Evolutionary conservation across 2,888 invertebrate genomes (phyloP), one percentile per base, ranked within the genome.

Genomic region (Nowickia ferox): DNA sequence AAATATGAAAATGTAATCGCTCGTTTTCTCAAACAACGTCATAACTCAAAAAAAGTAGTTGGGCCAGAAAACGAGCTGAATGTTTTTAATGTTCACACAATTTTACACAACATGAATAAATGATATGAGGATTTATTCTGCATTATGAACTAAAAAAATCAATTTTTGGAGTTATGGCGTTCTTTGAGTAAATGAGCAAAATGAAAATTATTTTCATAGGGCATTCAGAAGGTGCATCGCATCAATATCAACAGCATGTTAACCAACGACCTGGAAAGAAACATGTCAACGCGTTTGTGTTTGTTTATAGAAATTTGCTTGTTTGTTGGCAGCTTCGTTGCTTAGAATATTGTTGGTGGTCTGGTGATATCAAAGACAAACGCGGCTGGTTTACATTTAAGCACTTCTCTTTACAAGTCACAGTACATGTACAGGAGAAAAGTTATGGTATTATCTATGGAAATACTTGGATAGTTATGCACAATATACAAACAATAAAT

Each of bases 191-290:
- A 30, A 6, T 6, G 6, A 5, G 6, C 4, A 6, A 30, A 30
- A 72, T n/a, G n/a, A 15, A 74, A 66, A 17, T 10, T n/a, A 42
- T 42, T 42, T 42, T 42, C 42, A 44, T 19, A 30, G 30, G 55
- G 55, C 76, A 57, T 63, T 30, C 57, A 75, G n/a, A 15, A 53
- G n/a, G 30, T 59, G 22, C 63, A 69, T 30, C 30, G 55, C 19
- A 19, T 15, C 40, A 71, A 46, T 57, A 69, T 63, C 74, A 69
- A 68, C 69, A 65, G 69, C 63, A 66, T 76, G 80, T 80, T 80
- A 84, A 68, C 57, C 76, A 84, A 71, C 80, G 80, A 84, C 71
- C 84, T 84, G 76, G 80, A 84, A 84, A 81, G 76, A 76, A 63
- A 80, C 81, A 63, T 81, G 57, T 72, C 72, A 72, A 72, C 59